Conservation (phyloP, 2,888 invertebrate species). For the Agrilus biguttatus region DNA sequence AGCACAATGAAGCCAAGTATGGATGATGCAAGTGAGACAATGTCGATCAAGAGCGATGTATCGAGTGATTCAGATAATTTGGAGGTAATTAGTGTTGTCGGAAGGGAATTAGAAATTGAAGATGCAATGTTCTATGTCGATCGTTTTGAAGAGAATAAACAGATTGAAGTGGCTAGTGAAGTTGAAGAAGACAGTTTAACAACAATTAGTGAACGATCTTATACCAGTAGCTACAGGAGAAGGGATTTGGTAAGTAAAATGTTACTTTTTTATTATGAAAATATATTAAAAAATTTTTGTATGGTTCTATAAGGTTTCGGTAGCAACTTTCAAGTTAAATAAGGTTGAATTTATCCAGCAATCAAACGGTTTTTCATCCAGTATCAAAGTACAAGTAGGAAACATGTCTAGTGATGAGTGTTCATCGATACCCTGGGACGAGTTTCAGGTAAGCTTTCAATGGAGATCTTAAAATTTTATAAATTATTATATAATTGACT, state of each 20-base stretch:
- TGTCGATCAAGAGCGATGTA: constrained; percentile 65
- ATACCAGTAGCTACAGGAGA: constrained; percentile 63
- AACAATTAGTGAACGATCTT: constrained; percentile 70
- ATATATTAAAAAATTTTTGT: constrained; percentile 1
- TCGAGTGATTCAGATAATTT: constrained; percentile 82
- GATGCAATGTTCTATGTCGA: constrained; percentile 50
- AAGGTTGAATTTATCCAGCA: constrained; percentile 61
- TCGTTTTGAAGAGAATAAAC: constrained; percentile 21
- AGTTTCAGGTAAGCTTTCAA: constrained; percentile 61
- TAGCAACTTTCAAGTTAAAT: constrained; percentile 52
- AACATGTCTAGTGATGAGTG: constrained; percentile 70
- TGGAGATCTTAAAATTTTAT: neutral
- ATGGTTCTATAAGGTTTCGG: constrained; percentile 33
- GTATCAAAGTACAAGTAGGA: constrained; percentile 53
- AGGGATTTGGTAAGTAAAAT: constrained; percentile 52
- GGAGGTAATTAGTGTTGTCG: constrained; percentile 55
- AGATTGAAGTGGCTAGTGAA: constrained; percentile 66
- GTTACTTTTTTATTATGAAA: neutral
- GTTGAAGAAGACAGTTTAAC: constrained; percentile 59
- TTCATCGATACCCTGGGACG: constrained; percentile 81
- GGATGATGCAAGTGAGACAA: constrained; percentile 61
- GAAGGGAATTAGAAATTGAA: constrained; percentile 45
- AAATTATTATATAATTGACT: constrained; percentile 6
- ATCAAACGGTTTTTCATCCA: constrained; percentile 49
- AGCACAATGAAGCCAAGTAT: constrained; percentile 59